These are phyloP conservation scores for Chloropsis hardwickii DNA, from an alignment of 2,113 vertebrate genomes.

Conservation along the genomic window DNA sequence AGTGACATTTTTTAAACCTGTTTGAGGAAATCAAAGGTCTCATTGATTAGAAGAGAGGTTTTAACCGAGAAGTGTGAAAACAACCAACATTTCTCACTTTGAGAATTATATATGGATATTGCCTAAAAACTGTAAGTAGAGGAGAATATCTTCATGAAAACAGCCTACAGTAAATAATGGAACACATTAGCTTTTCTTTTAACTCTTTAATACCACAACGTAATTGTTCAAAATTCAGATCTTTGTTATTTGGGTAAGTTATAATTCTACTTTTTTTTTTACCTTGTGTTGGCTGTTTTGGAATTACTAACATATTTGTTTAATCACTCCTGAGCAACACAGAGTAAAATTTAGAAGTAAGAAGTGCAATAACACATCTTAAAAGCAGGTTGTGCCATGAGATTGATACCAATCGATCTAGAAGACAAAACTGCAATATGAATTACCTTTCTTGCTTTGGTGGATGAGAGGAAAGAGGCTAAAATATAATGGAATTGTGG, in stretches of 20 bases:
- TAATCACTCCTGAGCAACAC: neutral
- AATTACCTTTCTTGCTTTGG: neutral
- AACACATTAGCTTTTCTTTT: neutral
- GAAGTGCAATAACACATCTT: neutral
- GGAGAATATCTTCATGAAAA: neutral
- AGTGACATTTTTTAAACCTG: conserved; percentile 9
- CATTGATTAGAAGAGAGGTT: neutral
- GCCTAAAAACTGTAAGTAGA: neutral
- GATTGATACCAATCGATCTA: neutral
- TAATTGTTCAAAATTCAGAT: neutral
- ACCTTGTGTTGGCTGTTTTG: neutral
- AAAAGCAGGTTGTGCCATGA: neutral
- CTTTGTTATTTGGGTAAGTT: neutral
- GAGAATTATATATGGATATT: neutral
- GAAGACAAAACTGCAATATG: neutral
- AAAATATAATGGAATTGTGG: neutral
- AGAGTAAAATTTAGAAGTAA: neutral
- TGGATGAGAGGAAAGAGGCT: neutral
- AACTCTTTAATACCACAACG: neutral
- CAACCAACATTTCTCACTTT: neutral
- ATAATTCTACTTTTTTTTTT: neutral
- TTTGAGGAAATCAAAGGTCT: conserved; percentile 11
- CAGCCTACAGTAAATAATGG: neutral
- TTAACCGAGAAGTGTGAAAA: neutral
- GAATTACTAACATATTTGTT: neutral